phyloP scores from a whole-genome alignment of 2,888 invertebrate genomes.

The Eretmocerus hayati region DNA sequence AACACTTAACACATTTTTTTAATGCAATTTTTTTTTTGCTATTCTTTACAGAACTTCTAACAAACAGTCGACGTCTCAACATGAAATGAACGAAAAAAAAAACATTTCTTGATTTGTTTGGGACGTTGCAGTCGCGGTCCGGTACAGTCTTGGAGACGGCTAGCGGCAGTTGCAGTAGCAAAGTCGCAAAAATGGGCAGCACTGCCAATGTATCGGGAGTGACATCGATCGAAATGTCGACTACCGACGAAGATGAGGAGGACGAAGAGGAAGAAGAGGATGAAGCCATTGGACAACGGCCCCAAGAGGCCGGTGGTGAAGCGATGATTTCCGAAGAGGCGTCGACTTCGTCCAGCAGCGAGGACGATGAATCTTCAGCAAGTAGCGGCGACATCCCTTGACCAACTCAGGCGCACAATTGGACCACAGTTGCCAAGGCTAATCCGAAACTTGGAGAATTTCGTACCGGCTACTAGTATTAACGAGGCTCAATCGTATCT shows the following conservation, averaged over 20 bases:
- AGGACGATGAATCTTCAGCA: slow-evolving; percentile 43
- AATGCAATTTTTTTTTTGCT: slow-evolving; percentile 11
- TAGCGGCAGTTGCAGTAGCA: not conserved
- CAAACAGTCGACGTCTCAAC: slow-evolving; percentile 16
- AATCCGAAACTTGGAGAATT: slow-evolving; percentile 5
- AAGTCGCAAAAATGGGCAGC: slow-evolving; percentile 28
- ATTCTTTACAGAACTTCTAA: slow-evolving; percentile 18
- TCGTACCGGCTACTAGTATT: slow-evolving; percentile 13
- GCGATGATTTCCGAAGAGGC: slow-evolving; percentile 58
- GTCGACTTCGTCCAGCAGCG: slow-evolving; percentile 42
- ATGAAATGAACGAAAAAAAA: too few species aligned
- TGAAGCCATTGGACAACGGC: slow-evolving; percentile 52
- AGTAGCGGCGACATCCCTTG: slow-evolving; percentile 42
- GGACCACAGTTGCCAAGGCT: slow-evolving; percentile 9
- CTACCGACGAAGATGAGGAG: slow-evolving; percentile 19
- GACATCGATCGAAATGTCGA: slow-evolving; percentile 35
- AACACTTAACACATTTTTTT: slow-evolving; percentile 4
- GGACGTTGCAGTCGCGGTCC: slow-evolving; percentile 23
- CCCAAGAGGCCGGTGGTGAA: slow-evolving; percentile 63
- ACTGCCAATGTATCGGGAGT: slow-evolving; percentile 38
- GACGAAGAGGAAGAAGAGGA: slow-evolving; percentile 28
- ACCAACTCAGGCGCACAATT: slow-evolving; percentile 23
- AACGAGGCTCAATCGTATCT: too few species aligned
- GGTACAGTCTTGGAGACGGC: slow-evolving; percentile 12
- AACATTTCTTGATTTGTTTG: slow-evolving; percentile 19